These are phyloP conservation scores for Colius striatus DNA, from an alignment of 2,113 vertebrate species.

Conservation along the genomic window DNA sequence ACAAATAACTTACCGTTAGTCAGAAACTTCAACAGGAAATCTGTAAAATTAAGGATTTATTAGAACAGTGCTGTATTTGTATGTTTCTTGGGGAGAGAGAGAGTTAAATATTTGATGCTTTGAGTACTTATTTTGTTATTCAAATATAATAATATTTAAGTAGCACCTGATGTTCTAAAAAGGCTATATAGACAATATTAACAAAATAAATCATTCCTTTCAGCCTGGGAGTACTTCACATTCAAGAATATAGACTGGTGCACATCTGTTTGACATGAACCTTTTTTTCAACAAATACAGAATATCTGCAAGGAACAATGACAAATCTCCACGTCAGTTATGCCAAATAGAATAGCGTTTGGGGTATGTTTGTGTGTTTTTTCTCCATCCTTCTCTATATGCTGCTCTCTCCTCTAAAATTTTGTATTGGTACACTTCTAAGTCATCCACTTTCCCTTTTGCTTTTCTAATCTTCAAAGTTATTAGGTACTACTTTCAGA, in stretches of 20 bases:
- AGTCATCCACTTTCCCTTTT: neutral
- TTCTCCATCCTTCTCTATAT: neutral
- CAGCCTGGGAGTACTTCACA: neutral
- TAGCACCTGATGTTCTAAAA: constrained; percentile 38
- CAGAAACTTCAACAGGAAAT: constrained; percentile 79
- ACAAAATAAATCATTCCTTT: neutral
- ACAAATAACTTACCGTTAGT: constrained; percentile 81
- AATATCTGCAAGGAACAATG: neutral
- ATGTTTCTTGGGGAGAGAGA: neutral
- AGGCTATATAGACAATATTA: neutral
- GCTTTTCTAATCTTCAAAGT: neutral
- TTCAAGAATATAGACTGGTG: neutral
- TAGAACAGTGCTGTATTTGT: constrained; percentile 66
- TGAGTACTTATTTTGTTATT: constrained; percentile 33
- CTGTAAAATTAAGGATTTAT: constrained; percentile 69
- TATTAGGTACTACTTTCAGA: neutral
- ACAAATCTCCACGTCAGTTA: neutral
- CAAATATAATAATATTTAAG: neutral
- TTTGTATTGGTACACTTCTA: neutral
- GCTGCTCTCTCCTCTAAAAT: neutral
- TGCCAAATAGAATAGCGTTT: neutral
- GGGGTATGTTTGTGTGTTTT: neutral
- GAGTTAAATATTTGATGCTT: constrained; percentile 48
- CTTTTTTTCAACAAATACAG: neutral
- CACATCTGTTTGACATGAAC: neutral